A percentile compares a stretch with the other conserved stretches of the same genome.
These are phyloP conservation scores for Eilema sororculum DNA, from an alignment of 2,888 invertebrate genomes.

Conservation along the genomic window DNA sequence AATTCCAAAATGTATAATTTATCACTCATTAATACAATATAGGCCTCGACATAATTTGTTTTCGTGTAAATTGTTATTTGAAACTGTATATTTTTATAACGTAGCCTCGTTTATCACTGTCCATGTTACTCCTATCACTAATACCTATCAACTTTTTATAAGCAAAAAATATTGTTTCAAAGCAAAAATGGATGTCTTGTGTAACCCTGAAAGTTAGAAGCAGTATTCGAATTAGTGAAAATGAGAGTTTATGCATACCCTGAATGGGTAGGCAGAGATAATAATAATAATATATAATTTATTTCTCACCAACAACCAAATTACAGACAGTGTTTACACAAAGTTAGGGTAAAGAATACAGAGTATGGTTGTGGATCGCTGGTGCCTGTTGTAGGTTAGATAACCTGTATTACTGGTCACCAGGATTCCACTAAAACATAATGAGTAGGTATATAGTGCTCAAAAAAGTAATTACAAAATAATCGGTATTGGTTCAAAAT, in stretches of 20 bases:
- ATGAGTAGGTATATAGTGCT: no score
- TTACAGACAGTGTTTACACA: no score
- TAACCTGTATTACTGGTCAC: no score
- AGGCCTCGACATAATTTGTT: neutral
- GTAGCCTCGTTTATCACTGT: neutral
- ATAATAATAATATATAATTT: no score
- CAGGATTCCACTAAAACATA: no score
- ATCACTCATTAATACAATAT: neutral
- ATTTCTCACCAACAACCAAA: no score
- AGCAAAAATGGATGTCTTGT: neutral
- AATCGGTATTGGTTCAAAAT: no score
- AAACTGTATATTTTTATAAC: constrained; percentile 1
- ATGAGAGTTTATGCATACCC: neutral
- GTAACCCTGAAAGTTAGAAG: neutral
- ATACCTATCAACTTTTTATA: neutral
- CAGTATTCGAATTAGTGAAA: neutral
- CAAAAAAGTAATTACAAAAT: no score
- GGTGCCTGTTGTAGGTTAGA: no score
- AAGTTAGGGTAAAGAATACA: no score
- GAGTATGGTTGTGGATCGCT: no score
- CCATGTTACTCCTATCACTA: neutral
- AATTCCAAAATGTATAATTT: constrained; percentile 18
- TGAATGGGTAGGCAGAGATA: no score
- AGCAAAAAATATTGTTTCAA: neutral
- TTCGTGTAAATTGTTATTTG: neutral